Conservation (phyloP, 2,113 vertebrate species). For the Regulus satrapa region DNA sequence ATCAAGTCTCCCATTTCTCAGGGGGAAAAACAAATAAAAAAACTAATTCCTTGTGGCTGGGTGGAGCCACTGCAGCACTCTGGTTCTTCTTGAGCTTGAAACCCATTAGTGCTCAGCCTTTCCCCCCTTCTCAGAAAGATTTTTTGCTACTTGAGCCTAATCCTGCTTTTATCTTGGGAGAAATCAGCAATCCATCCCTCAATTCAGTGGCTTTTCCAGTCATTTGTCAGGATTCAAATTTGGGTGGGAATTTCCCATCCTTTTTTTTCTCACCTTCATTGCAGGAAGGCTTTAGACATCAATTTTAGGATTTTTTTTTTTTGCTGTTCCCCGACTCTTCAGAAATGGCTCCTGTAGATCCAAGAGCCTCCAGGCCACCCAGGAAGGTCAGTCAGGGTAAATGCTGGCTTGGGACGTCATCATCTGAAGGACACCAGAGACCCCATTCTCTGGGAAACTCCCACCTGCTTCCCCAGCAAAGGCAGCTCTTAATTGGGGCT, state of each 20-base stretch:
- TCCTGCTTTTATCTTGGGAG: not conserved
- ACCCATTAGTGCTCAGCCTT: not conserved
- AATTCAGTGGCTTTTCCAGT: not conserved
- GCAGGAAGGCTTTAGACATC: not conserved
- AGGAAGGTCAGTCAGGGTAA: rapidly evolving
- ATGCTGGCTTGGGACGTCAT: not conserved
- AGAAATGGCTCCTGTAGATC: not conserved
- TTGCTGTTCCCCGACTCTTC: not conserved
- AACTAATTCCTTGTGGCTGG: constrained; percentile 8
- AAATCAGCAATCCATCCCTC: not conserved
- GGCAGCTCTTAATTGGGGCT: not conserved
- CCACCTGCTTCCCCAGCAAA: not conserved
- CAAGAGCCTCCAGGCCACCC: not conserved
- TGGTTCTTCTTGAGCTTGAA: not conserved
- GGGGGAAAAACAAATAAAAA: not conserved
- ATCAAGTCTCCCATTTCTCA: not conserved
- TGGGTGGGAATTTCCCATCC: not conserved
- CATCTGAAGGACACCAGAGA: no score
- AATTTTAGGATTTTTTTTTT: not conserved
- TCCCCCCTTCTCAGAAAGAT: rapidly evolving
- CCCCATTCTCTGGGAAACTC: not conserved
- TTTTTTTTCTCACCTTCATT: not conserved
- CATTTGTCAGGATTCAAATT: not conserved
- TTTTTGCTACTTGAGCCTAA: not conserved
- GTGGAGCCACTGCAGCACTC: not conserved